These are phyloP conservation scores for Tachina fera DNA, from an alignment of 2,888 invertebrate species.

Conservation along the genomic window DNA sequence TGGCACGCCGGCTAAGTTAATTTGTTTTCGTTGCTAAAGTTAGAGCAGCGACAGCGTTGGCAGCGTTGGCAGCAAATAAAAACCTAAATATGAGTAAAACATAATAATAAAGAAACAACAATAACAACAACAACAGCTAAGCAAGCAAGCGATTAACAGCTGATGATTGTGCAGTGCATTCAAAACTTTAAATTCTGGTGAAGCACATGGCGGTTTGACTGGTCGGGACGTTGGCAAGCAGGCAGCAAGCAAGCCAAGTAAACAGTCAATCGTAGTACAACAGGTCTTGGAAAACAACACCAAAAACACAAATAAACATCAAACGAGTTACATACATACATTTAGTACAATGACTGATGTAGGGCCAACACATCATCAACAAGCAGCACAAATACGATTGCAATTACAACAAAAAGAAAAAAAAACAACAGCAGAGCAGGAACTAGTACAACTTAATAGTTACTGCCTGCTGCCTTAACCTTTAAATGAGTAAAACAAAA, in stretches of 20 bases:
- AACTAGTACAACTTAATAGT: conserved; percentile 45
- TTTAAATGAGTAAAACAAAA: conserved; percentile 55
- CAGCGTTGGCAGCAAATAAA: conserved; percentile 37
- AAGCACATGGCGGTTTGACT: conserved; percentile 74
- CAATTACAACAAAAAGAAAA: conserved; percentile 1
- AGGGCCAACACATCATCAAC: conserved; percentile 65
- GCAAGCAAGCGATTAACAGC: conserved; percentile 55
- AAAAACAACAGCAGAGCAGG: neutral
- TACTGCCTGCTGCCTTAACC: conserved; percentile 59
- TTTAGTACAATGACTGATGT: conserved; percentile 62
- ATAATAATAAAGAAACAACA: conserved; percentile 51
- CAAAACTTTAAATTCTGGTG: conserved; percentile 67
- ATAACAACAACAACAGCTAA: too few species aligned
- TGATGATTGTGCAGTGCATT: conserved; percentile 70
- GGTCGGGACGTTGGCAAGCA: conserved; percentile 66
- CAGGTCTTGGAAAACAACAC: conserved; percentile 58
- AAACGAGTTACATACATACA: conserved; percentile 58
- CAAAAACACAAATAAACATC: conserved; percentile 35
- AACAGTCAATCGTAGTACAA: conserved; percentile 61
- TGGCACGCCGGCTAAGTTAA: conserved; percentile 64
- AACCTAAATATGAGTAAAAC: conserved; percentile 42
- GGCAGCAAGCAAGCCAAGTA: conserved; percentile 14
- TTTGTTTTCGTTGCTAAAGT: conserved; percentile 49
- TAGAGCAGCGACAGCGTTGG: conserved; percentile 53
- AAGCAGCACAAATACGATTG: conserved; percentile 12